phyloP scores from a whole-genome alignment of 2,797 vertebrate genomes.

The Poecilia gillii region DNA sequence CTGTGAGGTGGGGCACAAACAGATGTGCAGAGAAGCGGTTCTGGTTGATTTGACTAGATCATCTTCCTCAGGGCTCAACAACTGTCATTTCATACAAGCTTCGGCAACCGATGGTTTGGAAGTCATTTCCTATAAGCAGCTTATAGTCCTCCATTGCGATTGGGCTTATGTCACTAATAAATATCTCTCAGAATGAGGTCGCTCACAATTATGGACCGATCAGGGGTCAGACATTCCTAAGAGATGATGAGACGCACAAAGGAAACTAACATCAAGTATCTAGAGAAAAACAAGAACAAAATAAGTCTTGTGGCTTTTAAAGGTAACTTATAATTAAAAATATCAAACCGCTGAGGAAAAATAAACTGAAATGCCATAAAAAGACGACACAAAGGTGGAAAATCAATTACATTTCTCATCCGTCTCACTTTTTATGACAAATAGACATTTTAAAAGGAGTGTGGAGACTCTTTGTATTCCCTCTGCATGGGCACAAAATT shows the following conservation, averaged over 20 bases:
- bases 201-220: not conserved
- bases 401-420: not conserved
- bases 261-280: not conserved
- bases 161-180: not conserved
- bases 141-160: not conserved
- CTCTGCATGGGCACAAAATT: not conserved
- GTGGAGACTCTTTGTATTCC: not conserved
- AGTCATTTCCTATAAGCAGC: not conserved
- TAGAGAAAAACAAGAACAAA: not conserved
- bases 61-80: not conserved
- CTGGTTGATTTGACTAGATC: not conserved
- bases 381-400: not conserved
- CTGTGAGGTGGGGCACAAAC: slow-evolving; percentile 59
- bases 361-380: not conserved
- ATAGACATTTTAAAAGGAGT: not conserved
- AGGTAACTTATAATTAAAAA: not conserved
- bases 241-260: not conserved
- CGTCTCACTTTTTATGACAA: not conserved
- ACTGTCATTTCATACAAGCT: not conserved
- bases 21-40: slow-evolving; percentile 27
- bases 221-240: not conserved
- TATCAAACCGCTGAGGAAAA: not conserved
- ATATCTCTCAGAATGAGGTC: not conserved
- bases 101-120: not conserved
- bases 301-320: not conserved